Conservation (phyloP, 2,113 vertebrate species). For the Aspidoscelis tigris region DNA sequence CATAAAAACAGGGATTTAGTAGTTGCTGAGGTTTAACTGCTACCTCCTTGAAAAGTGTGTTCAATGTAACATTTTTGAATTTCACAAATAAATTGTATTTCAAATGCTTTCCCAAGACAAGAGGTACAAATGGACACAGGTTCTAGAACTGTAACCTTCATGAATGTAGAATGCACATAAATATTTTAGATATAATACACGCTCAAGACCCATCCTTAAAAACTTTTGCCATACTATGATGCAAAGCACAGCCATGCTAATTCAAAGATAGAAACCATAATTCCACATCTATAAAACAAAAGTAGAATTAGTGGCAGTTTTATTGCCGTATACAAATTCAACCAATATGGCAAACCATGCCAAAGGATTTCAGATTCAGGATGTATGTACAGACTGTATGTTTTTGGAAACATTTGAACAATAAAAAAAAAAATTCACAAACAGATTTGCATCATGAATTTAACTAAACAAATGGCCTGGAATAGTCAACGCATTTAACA, state of each 20-base stretch:
- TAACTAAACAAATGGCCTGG: slow-evolving; percentile 75
- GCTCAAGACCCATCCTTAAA: slow-evolving; percentile 73
- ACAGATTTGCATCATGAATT: slow-evolving; percentile 77
- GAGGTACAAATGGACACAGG: slow-evolving; percentile 73
- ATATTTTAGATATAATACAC: slow-evolving; percentile 74
- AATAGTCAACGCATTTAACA: slow-evolving; percentile 77
- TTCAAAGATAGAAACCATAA: slow-evolving; percentile 80
- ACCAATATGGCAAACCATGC: slow-evolving; percentile 83
- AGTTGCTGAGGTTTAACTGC: slow-evolving; percentile 36
- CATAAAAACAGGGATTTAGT: slow-evolving; percentile 43
- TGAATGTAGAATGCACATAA: slow-evolving; percentile 71
- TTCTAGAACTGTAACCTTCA: slow-evolving; percentile 71
- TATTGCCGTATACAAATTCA: slow-evolving; percentile 88
- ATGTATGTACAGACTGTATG: slow-evolving; percentile 92
- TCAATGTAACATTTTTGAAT: slow-evolving; percentile 68
- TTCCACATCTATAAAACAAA: slow-evolving; percentile 78
- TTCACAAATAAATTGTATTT: slow-evolving; percentile 68
- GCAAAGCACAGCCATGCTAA: slow-evolving; percentile 82
- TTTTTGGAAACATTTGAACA: slow-evolving; percentile 82
- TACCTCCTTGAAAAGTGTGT: slow-evolving; percentile 63
- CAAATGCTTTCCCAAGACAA: slow-evolving; percentile 70
- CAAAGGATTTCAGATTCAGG: slow-evolving; percentile 87
- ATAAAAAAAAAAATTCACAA: slow-evolving; percentile 74
- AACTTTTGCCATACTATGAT: slow-evolving; percentile 73
- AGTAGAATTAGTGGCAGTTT: slow-evolving; percentile 85